These are phyloP conservation scores for Ellobius talpinus DNA, from an alignment of 2,113 vertebrate genomes.

Conservation along the genomic window DNA sequence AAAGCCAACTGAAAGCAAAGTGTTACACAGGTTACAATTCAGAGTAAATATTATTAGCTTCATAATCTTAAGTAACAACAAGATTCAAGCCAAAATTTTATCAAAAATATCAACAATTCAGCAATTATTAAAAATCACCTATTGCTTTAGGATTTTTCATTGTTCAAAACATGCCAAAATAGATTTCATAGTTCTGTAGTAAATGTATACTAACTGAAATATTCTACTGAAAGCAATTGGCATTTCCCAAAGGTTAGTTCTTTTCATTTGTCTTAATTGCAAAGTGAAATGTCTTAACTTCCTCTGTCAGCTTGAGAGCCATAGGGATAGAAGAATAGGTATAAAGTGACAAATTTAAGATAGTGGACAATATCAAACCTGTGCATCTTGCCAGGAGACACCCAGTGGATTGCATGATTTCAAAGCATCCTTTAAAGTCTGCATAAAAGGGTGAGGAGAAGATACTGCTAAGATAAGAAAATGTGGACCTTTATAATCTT, in stretches of 20 bases:
- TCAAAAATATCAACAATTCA: not conserved
- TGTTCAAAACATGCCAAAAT: not conserved
- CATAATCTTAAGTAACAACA: slow-evolving; percentile 6
- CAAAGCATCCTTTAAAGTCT: not conserved
- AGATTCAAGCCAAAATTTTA: not conserved
- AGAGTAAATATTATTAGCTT: slow-evolving; percentile 28
- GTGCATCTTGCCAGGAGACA: not conserved
- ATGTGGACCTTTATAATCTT: not conserved
- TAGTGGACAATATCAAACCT: not conserved
- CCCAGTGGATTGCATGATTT: not conserved
- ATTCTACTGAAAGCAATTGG: not conserved
- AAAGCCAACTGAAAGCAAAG: not conserved
- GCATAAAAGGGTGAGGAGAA: not conserved
- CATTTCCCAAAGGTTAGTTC: not conserved
- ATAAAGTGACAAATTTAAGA: not conserved
- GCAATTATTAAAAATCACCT: not conserved
- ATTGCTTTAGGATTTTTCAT: not conserved
- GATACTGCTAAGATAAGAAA: not conserved
- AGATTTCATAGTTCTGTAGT: not conserved
- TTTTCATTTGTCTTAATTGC: not conserved
- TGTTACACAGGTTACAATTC: not conserved
- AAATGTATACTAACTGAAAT: not conserved
- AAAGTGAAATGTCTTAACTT: not conserved
- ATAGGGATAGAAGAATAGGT: not conserved
- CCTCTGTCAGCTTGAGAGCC: not conserved